These are phyloP conservation scores for Euwallacea similis DNA, from an alignment of 1,140 invertebrate species.

Conservation along the genomic window DNA sequence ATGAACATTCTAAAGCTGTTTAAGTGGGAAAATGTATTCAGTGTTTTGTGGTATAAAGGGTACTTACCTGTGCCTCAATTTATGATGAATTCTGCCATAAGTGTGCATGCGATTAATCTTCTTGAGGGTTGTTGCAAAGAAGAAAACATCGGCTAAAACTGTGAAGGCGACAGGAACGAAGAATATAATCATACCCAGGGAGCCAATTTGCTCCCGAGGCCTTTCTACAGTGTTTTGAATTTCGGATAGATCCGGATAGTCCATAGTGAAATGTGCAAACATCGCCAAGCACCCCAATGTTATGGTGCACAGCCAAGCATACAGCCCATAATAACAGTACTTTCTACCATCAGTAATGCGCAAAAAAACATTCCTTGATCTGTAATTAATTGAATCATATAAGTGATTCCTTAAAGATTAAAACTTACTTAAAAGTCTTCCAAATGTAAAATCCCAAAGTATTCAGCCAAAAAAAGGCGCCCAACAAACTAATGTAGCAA, in stretches of 20 bases:
- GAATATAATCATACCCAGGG: conserved; percentile 77
- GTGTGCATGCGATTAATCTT: conserved; percentile 76
- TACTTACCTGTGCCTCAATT: conserved; percentile 73
- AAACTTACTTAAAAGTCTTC: conserved; percentile 74
- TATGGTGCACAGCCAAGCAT: conserved; percentile 74
- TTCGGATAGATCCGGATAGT: conserved; percentile 57
- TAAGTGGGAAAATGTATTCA: not conserved
- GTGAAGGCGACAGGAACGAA: conserved; percentile 78
- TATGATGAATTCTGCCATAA: conserved; percentile 82
- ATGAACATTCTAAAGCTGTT: conserved; percentile 77
- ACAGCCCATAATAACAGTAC: conserved; percentile 82
- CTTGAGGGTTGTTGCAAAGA: conserved; percentile 76
- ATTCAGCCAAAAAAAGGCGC: conserved; percentile 82
- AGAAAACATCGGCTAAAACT: conserved; percentile 75
- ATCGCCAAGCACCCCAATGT: conserved; percentile 71
- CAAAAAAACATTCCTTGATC: conserved; percentile 79
- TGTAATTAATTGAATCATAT: conserved; percentile 48
- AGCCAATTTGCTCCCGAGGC: conserved; percentile 66
- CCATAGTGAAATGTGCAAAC: conserved; percentile 79
- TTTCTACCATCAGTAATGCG: conserved; percentile 79
- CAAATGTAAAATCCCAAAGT: conserved; percentile 83
- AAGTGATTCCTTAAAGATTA: not conserved
- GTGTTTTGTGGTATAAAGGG: not conserved
- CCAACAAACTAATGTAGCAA: conserved; percentile 71
- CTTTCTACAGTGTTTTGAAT: conserved; percentile 47